A percentile compares a stretch with the other conserved stretches of the same genome.
These are phyloP conservation scores for Synanthedon andrenaeformis DNA, from an alignment of 2,888 invertebrate genomes.

Conservation along the genomic window DNA sequence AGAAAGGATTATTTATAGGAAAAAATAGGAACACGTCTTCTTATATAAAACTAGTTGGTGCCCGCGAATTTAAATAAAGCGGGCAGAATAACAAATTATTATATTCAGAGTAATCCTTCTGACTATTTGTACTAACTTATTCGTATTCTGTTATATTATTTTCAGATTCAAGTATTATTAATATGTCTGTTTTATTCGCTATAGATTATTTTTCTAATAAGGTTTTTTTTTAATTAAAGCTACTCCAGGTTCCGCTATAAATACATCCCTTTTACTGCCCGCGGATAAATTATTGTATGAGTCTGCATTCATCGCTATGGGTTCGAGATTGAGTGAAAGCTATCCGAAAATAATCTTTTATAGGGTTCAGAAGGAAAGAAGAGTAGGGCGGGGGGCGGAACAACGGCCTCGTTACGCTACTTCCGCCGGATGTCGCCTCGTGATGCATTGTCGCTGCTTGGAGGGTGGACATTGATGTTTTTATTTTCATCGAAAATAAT, in stretches of 20 bases:
- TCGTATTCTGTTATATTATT: not conserved
- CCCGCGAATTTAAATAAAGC: too few relatives aligned
- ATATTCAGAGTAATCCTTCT: too few relatives aligned
- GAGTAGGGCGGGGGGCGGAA: slow-evolving; percentile 31
- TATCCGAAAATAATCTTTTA: slow-evolving; percentile 49
- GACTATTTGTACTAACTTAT: too few relatives aligned
- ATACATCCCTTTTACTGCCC: slow-evolving; percentile 26
- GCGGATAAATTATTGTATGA: slow-evolving; percentile 55
- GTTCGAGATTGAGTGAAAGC: slow-evolving; percentile 51
- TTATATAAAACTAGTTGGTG: too few relatives aligned
- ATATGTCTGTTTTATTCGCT: not conserved
- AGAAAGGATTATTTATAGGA: not conserved
- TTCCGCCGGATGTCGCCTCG: slow-evolving; percentile 65
- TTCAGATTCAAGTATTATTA: not conserved
- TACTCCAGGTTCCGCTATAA: not conserved
- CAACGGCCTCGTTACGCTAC: slow-evolving; percentile 65
- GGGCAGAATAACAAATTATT: too few relatives aligned
- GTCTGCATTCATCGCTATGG: slow-evolving; percentile 57
- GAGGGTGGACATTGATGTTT: slow-evolving; percentile 56
- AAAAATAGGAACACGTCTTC: too few relatives aligned
- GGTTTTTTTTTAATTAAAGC: not conserved
- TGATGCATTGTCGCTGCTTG: slow-evolving; percentile 57
- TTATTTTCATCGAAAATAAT: slow-evolving; percentile 53
- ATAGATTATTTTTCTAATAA: not conserved
- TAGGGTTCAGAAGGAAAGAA: slow-evolving; percentile 27